phyloP scores from a whole-genome alignment of 2,888 invertebrate genomes.

The Arenicola marina region DNA sequence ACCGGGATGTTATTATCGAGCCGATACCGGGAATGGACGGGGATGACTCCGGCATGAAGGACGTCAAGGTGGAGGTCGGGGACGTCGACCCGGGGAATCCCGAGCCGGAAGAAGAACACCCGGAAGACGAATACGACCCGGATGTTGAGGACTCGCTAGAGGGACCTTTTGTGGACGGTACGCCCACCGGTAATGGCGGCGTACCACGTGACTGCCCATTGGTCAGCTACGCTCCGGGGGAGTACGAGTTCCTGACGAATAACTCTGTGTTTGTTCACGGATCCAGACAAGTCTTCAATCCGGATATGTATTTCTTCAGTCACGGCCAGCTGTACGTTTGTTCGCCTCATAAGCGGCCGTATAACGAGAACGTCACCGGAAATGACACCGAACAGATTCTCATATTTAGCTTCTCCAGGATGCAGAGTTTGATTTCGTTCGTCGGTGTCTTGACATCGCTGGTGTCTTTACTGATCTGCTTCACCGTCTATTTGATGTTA shows the following conservation, averaged over 20 bases:
- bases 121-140: too few relatives aligned
- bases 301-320: not conserved
- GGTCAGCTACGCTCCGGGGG: not conserved
- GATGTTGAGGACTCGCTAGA: too few relatives aligned
- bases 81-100: too few relatives aligned
- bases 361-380: conserved; percentile 5
- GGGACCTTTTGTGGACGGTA: too few relatives aligned
- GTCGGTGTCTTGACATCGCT: conserved; percentile 69
- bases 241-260: conserved; percentile 13
- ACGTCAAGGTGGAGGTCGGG: too few relatives aligned
- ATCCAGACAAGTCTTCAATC: not conserved
- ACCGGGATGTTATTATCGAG: too few relatives aligned
- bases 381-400: not conserved
- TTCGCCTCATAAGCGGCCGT: not conserved
- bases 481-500: conserved; percentile 62
- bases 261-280: conserved; percentile 4
- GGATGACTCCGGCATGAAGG: too few relatives aligned
- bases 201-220: not conserved
- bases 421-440: conserved; percentile 63
- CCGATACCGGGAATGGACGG: too few relatives aligned
- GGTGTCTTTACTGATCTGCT: conserved; percentile 62
- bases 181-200: too few relatives aligned
- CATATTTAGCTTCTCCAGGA: conserved; percentile 14
- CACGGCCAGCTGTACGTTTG: not conserved
- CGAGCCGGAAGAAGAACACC: too few relatives aligned